A percentile compares a stretch with the other conserved stretches of the same genome.
phyloP scores from a whole-genome alignment of 2,113 vertebrate genomes.

The Saguinus midas region DNA sequence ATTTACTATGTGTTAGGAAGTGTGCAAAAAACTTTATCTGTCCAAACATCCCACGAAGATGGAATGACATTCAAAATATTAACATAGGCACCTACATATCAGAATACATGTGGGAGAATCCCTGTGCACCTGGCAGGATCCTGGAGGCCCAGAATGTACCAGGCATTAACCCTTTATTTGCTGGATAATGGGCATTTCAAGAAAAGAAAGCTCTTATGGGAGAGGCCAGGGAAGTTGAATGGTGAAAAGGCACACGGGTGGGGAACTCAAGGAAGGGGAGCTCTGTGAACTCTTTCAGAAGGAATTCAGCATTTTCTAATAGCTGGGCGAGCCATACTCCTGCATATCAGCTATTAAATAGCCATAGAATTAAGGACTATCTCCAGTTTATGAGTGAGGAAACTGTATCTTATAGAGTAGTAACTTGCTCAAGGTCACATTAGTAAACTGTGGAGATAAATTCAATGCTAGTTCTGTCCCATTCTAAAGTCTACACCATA shows the following conservation, averaged over 20 bases:
- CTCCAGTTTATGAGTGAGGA: not conserved
- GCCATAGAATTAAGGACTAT: not conserved
- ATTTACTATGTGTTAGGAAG: not conserved
- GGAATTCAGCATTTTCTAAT: not conserved
- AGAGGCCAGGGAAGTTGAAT: not conserved
- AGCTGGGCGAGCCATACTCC: not conserved
- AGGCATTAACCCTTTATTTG: not conserved
- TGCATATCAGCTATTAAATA: not conserved
- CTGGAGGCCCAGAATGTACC: not conserved
- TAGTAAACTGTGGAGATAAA: not conserved
- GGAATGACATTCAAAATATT: not conserved
- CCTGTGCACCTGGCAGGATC: not conserved
- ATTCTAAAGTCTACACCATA: not conserved
- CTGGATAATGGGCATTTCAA: not conserved
- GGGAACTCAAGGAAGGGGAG: not conserved
- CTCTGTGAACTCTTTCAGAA: not conserved
- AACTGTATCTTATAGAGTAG: not conserved
- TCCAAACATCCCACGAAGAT: not conserved
- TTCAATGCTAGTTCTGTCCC: not conserved
- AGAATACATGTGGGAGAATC: not conserved
- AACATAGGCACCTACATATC: not conserved
- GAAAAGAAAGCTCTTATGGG: not conserved
- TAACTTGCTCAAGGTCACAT: not conserved
- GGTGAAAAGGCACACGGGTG: not conserved
- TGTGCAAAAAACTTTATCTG: not conserved